A percentile compares a stretch with the other conserved stretches of the same genome.
These are phyloP conservation scores for Anguilla marmorata DNA, from an alignment of 2,797 vertebrate species.

Conservation along the genomic window DNA sequence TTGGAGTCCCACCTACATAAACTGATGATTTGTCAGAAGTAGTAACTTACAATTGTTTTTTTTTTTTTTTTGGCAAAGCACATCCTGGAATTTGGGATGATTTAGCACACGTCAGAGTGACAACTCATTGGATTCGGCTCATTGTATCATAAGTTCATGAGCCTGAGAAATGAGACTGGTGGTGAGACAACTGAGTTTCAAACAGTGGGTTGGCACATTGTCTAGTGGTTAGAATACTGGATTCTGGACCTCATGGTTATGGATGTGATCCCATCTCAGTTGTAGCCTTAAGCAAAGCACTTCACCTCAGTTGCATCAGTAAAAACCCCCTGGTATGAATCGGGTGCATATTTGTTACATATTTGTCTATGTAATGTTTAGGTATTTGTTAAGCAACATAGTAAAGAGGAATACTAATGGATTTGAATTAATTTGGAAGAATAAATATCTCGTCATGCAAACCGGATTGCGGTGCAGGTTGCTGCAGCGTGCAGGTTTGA, in stretches of 20 bases:
- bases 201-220: not conserved
- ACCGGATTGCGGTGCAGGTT: not conserved
- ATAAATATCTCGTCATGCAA: not conserved
- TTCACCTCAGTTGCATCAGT: not conserved
- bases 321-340: not conserved
- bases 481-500: not conserved
- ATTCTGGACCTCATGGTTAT: not conserved
- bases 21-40: not conserved
- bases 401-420: not conserved
- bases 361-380: not conserved
- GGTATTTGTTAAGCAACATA: not conserved
- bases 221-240: not conserved
- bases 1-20: not conserved
- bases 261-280: not conserved
- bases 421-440: not conserved
- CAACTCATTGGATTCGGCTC: not conserved
- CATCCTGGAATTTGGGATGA: not conserved
- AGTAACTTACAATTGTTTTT: not conserved
- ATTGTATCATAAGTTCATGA: not conserved
- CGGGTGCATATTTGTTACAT: not conserved
- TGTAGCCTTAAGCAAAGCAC: not conserved
- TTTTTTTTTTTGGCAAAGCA: not conserved
- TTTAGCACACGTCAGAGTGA: not conserved
- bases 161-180: not conserved
- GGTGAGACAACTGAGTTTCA: not conserved